These are phyloP conservation scores for Odontamblyopus lacepedii DNA, from an alignment of 2,797 vertebrate genomes.

Conservation along the genomic window DNA sequence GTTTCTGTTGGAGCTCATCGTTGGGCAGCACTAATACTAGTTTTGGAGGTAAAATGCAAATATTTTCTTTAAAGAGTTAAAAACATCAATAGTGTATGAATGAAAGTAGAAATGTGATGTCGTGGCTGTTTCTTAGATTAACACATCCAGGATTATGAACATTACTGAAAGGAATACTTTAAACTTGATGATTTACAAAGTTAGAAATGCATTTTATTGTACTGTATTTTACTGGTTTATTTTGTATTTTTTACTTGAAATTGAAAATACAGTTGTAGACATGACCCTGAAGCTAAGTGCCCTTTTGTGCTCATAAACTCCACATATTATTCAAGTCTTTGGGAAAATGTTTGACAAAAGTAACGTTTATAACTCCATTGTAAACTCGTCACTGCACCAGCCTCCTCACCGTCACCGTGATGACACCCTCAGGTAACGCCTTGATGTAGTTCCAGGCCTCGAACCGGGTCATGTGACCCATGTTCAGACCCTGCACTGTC, in stretches of 20 bases:
- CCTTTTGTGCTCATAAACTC: neutral
- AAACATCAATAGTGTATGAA: neutral
- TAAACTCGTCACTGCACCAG: slow-evolving; percentile 35
- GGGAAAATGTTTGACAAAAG: neutral
- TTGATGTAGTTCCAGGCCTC: slow-evolving; percentile 94
- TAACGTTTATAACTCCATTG: neutral
- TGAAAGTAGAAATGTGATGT: too few relatives aligned
- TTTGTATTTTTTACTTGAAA: neutral
- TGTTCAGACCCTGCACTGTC: slow-evolving; percentile 75
- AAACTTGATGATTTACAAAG: too few relatives aligned
- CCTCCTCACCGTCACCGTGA: slow-evolving; percentile 77
- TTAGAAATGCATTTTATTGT: too few relatives aligned
- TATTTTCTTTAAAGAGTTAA: neutral
- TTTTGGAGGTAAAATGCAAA: neutral
- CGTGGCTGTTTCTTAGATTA: too few relatives aligned
- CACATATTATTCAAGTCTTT: neutral
- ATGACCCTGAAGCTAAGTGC: too few relatives aligned
- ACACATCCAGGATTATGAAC: too few relatives aligned
- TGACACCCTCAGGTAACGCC: slow-evolving; percentile 83
- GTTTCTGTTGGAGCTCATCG: neutral
- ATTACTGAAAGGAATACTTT: too few relatives aligned
- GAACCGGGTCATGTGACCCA: slow-evolving; percentile 88
- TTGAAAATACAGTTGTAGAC: too few relatives aligned
- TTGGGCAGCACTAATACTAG: neutral
- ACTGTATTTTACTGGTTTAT: too few relatives aligned